Base-by-base conservation (phyloP, 2,888 invertebrate genomes). In the Trissolcus brochymenae region DNA sequence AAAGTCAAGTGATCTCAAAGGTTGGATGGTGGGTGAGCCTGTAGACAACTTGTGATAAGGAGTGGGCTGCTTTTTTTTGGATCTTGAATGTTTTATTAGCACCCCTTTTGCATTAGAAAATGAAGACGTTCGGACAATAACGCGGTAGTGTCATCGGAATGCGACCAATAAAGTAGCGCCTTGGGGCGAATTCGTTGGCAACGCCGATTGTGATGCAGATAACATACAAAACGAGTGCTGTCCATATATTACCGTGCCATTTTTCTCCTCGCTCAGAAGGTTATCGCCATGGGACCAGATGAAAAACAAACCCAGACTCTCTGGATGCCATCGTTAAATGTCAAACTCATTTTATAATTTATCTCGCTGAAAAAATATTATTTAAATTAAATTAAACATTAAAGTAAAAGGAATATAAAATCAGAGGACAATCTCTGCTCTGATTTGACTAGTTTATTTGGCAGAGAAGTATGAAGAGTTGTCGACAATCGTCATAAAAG, bases 201-300 rank as follows among this genome's bases (percentile, higher is more conserved):
- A 72, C 72, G 72, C 76, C 72, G 76, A 73, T 77, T 77, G 77
- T 72, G 77, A 73, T 59, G 64, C 73, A 68, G 77, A 77, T 77
- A 77, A 72, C 68, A 73, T 72, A 68, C 72, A 68, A 77, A 25
- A 77, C 72, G 60, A 72, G 62, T 66, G 76, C 67, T 72, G 77
- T 77, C 68, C 77, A 77, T 76, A 72, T 77, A 72, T 77, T 72
- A 72, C 65, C 70, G 25, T 57, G 61, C 76, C 65, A 76, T 76
- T 76, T 76, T 76, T 76, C 61, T 76, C 29, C 41, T 25, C 25
- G 35, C 51, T 64, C 43, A 61, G 68, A 77, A 68, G 68, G 66
- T 72, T 76, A 76, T 71, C 76, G 76, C 76, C 57, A 66, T 71
- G 57, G 76, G 66, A 71, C 50, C 25, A 25, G 25, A 2, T 51